Percentiles rank a stretch among this genome's conserved stretches.
These are phyloP conservation scores for Caenorhabditis remanei DNA, from an alignment of 1,140 invertebrate species.

Conservation along the genomic window DNA sequence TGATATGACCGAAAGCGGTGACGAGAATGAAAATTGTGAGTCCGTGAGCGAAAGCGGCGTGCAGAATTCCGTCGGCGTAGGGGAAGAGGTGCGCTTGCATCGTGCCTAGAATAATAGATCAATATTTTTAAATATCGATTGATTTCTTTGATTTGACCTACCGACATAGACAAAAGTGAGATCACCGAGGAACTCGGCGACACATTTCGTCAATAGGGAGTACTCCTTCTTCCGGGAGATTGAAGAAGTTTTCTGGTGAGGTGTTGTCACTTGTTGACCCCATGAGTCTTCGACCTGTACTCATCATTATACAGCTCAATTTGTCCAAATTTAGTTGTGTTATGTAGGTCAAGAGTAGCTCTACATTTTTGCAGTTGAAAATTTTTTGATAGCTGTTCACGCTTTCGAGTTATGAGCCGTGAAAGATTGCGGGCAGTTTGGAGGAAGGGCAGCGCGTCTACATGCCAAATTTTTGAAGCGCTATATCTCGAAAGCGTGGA, in stretches of 20 bases:
- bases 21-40: constrained; percentile 76
- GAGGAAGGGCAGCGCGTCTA: no score
- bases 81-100: constrained; percentile 48
- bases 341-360: no score
- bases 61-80: constrained; percentile 57
- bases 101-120: constrained; percentile 39
- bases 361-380: no score
- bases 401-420: no score
- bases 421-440: no score
- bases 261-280: constrained; percentile 4
- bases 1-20: constrained; percentile 74
- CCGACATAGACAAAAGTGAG: constrained; percentile 64
- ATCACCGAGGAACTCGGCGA: constrained; percentile 64
- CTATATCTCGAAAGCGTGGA: no score
- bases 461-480: no score
- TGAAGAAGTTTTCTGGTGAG: constrained; percentile 11
- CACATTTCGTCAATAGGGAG: constrained; percentile 62
- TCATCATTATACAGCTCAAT: not conserved
- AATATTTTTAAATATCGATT: not conserved
- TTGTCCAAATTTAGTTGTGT: no score
- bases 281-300: constrained; percentile 19
- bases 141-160: not conserved
- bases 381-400: no score
- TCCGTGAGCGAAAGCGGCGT: constrained; percentile 75
- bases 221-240: constrained; percentile 50